Evolutionary conservation across 2,888 invertebrate species (phyloP).

Genomic region (Venustoraphidia nigricollis): DNA sequence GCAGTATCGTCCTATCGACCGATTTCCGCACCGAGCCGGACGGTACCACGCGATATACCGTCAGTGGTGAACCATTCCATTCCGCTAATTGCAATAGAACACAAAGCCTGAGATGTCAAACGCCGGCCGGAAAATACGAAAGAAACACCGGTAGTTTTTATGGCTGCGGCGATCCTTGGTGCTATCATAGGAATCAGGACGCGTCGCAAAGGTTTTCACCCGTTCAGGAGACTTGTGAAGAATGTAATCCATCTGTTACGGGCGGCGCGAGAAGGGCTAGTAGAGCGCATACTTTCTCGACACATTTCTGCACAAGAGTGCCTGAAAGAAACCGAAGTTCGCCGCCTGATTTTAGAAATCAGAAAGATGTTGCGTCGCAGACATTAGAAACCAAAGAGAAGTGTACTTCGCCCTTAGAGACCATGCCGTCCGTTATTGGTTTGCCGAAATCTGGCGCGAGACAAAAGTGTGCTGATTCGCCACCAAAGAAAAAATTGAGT

Average conservation of each 20-base stretch:
- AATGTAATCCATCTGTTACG: constrained; percentile 16
- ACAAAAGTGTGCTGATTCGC: constrained; percentile 9
- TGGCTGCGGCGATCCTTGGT: constrained; percentile 31
- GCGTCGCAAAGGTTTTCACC: constrained; percentile 22
- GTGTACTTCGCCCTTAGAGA: constrained; percentile 25
- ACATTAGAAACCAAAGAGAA: constrained; percentile 31
- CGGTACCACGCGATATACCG: constrained; percentile 10
- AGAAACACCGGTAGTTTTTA: constrained; percentile 16
- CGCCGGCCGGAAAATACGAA: constrained; percentile 20
- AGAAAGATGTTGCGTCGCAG: constrained; percentile 34
- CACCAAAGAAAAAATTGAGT: constrained; percentile 10
- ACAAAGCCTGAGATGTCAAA: constrained; percentile 28
- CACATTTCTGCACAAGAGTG: constrained; percentile 24
- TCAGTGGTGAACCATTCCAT: too few species aligned
- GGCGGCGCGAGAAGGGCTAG: constrained; percentile 15
- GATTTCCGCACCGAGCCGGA: constrained; percentile 26
- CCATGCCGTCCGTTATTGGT: constrained; percentile 11
- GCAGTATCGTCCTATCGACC: constrained; percentile 46
- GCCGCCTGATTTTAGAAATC: constrained; percentile 14
- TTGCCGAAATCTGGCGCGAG: constrained; percentile 11
- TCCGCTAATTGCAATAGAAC: constrained; percentile 21
- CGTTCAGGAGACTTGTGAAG: constrained; percentile 28
- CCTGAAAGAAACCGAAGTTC: constrained; percentile 18
- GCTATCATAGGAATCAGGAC: constrained; percentile 24
- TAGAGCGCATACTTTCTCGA: constrained; percentile 22